Percentiles rank a stretch among this genome's conserved stretches.
Conservation (phyloP, 2,113 vertebrate species). For the Colaptes auratus region DNA sequence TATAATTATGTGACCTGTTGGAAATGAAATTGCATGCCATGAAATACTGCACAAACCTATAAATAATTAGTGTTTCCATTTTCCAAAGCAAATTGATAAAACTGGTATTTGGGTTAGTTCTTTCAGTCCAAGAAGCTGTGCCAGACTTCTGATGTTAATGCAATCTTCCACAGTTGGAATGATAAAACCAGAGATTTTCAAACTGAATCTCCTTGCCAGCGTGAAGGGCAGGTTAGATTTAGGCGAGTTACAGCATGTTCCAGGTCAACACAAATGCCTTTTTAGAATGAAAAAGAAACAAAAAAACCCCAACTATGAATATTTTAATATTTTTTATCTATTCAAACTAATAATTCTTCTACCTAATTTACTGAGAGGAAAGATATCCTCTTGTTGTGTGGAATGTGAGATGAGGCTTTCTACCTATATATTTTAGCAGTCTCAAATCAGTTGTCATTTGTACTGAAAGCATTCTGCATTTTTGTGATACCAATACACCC, state of each 20-base stretch:
- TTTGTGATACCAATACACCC: neutral
- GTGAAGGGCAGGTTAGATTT: neutral
- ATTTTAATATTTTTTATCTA: neutral
- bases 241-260: neutral
- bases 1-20: conserved; percentile 29
- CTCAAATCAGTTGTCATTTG: neutral
- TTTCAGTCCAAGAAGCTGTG: neutral
- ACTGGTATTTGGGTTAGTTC: conserved; percentile 18
- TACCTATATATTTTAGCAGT: neutral
- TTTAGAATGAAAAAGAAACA: neutral
- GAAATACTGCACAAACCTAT: conserved; percentile 55
- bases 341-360: neutral
- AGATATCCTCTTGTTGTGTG: neutral
- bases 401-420: neutral
- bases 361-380: neutral
- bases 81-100: conserved; percentile 70
- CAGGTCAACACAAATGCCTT: neutral
- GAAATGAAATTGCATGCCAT: conserved; percentile 51
- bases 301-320: too few relatives aligned
- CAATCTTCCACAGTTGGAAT: neutral
- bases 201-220: neutral
- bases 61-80: conserved; percentile 75
- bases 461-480: neutral
- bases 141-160: conserved; percentile 12
- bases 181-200: neutral